Evolutionary conservation across 2,113 vertebrate genomes (phyloP), one percentile per base, ranked within the genome.

Genomic region (Trinectes maculatus): DNA sequence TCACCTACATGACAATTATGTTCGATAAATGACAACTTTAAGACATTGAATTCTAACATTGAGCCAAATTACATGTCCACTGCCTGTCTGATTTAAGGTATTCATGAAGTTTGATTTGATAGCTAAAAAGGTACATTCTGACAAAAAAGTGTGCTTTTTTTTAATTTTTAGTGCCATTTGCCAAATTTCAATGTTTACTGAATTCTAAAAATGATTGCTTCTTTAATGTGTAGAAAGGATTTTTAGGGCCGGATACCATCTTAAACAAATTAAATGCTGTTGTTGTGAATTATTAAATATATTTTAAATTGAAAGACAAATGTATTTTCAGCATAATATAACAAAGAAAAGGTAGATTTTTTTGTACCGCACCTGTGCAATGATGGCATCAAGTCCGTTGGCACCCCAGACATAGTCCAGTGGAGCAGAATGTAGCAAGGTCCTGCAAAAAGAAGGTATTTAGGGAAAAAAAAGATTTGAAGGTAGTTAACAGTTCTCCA

Each of bases 371-470:
- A 99, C 97, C 95, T 99, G 97, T 19, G 97, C 98, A 66, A 99
- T 98, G 71, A 99, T 98, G 0, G 96, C 93, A 48, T 98, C 96
- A 67, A 99, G 90, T 68, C 97, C 97, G 0, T 97, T 98, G 74
- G 95, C 95, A 31, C 96, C 96, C 97, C 97, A 99, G 2, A 97
- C 97, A 0, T 98, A 99, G 89, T 99, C 96, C 96, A 98, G 97
- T 1, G 97, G 97, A 83, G 95, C 98, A 12, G 97, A 98, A 90
- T 99, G 97, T 78, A 99, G 82, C 89, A 98, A 93, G 24, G 96
- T 96, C 97, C 97, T 93, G 60, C 4, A 66, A 81, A 6, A 77
- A 49, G 19, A 59, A 18, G 10, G 6, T 12, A 13, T 24, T 28
- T 12, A 69, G 28, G 15, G 36, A 52, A 25, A 18, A 44, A 1